Evolutionary conservation across 2,797 vertebrate genomes (phyloP).

Genomic region (Hephaestus fuliginosus): DNA sequence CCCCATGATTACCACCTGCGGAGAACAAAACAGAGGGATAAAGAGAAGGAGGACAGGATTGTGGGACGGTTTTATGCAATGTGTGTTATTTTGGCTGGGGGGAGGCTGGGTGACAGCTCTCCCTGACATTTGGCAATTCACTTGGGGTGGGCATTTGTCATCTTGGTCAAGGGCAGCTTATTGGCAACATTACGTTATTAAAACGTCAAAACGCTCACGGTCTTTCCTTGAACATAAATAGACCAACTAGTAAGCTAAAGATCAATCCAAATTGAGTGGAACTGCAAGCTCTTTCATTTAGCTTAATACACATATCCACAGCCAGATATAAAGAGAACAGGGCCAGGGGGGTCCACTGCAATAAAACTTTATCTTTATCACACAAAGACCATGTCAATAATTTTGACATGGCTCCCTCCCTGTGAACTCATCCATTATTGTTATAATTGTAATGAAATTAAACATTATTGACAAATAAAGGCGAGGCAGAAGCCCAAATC

Average conservation of each 20-base stretch:
- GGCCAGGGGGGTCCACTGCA: constrained; percentile 3
- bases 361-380: constrained; percentile 69
- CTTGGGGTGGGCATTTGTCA: constrained; percentile 66
- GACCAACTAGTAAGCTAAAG: constrained; percentile 55
- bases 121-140: constrained; percentile 64
- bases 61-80: constrained; percentile 31
- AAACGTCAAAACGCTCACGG: constrained; percentile 58
- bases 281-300: constrained; percentile 66
- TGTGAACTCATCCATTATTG: constrained; percentile 71
- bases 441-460: constrained; percentile 78
- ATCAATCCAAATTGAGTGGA: constrained; percentile 62
- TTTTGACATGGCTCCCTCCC: constrained; percentile 66
- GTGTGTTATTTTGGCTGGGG: constrained; percentile 41
- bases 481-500: constrained; percentile 60
- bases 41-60: constrained; percentile 47
- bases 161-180: constrained; percentile 69
- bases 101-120: constrained; percentile 44
- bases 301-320: constrained; percentile 56
- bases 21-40: constrained; percentile 63
- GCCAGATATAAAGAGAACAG: constrained; percentile 42
- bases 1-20: constrained; percentile 55
- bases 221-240: constrained; percentile 67
- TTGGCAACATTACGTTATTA: constrained; percentile 68
- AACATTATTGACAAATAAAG: constrained; percentile 78
- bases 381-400: constrained; percentile 73